A percentile compares a stretch with the other conserved stretches of the same genome.
phyloP scores from a whole-genome alignment of 2,888 invertebrate genomes.

The Habroteleia sp. region DNA sequence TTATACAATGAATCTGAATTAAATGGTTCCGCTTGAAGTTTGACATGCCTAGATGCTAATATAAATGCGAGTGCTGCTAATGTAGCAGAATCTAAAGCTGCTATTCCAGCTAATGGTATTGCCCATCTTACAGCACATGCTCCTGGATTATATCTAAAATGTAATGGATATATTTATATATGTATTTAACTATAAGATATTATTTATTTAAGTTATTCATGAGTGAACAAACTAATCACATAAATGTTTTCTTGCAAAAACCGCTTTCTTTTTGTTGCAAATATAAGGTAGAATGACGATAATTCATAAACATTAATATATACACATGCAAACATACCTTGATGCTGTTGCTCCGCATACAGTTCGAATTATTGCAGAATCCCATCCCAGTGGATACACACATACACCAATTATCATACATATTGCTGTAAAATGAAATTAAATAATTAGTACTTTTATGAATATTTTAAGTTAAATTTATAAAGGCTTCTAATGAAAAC shows the following conservation, averaged over 20 bases:
- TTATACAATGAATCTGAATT: constrained; percentile 86
- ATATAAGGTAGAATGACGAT: no score
- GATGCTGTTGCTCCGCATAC: constrained; percentile 93
- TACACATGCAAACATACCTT: no score
- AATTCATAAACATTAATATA: no score
- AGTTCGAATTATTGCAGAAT: constrained; percentile 89
- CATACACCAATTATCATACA: constrained; percentile 94
- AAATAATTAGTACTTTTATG: no score
- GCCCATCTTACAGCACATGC: constrained; percentile 96
- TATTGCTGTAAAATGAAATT: constrained; percentile 86
- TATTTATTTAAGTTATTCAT: no score
- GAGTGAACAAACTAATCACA: no score
- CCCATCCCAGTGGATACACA: constrained; percentile 96
- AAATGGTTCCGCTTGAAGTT: constrained; percentile 89
- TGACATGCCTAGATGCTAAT: constrained; percentile 93
- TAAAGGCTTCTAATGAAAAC: no score
- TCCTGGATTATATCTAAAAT: constrained; percentile 83
- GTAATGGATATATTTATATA: neutral
- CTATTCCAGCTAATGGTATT: constrained; percentile 94
- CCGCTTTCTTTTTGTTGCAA: no score
- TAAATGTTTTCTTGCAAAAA: no score
- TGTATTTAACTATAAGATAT: no score
- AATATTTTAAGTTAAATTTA: no score
- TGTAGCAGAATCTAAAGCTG: constrained; percentile 91
- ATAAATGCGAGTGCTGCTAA: constrained; percentile 95